A percentile compares a stretch with the other conserved stretches of the same genome.
phyloP scores from a whole-genome alignment of 2,113 vertebrate genomes.

The Notarius lentiginosus region DNA sequence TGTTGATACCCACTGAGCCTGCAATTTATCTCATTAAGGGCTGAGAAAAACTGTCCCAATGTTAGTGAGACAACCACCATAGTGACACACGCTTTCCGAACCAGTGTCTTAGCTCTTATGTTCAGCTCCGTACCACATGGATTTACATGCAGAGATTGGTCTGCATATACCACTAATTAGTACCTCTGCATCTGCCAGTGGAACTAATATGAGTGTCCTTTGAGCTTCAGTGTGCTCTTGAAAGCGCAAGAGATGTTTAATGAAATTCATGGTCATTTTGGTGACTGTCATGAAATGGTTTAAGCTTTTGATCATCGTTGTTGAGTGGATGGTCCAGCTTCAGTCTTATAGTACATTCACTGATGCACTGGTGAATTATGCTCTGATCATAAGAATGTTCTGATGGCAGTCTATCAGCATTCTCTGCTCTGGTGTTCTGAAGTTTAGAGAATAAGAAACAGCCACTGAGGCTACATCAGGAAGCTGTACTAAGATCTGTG shows the following conservation, averaged over 20 bases:
- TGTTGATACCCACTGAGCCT: neutral
- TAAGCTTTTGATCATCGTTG: neutral
- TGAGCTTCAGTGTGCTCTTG: neutral
- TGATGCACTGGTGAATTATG: neutral
- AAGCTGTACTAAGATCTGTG: neutral
- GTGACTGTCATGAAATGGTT: neutral
- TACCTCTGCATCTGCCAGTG: neutral
- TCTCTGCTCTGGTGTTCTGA: neutral
- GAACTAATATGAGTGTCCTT: neutral
- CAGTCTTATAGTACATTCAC: neutral
- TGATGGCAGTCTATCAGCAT: neutral
- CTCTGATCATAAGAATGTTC: neutral
- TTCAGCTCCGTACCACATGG: neutral
- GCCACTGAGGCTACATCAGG: neutral
- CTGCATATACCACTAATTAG: constrained; percentile 8
- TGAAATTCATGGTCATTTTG: neutral
- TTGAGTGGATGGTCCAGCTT: neutral
- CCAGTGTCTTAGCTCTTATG: neutral
- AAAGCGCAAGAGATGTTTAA: neutral
- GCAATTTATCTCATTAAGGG: constrained; percentile 1
- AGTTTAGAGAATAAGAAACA: neutral
- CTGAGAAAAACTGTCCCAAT: neutral
- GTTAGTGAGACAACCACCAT: neutral
- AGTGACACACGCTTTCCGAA: neutral
- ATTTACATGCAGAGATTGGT: neutral